phyloP scores from a whole-genome alignment of 2,888 invertebrate genomes.

The Laspeyria flexula region DNA sequence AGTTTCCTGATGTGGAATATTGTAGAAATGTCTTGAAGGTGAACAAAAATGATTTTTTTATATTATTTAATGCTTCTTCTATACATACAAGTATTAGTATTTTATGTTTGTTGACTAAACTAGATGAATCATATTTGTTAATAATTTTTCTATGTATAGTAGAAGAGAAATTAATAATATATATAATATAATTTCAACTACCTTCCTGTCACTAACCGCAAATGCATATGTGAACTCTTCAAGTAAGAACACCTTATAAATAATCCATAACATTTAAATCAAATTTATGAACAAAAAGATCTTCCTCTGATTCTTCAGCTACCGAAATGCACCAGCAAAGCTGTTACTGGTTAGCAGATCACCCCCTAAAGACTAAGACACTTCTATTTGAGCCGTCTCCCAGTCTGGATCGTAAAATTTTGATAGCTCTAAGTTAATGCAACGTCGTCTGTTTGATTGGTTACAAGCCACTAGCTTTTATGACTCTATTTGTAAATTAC shows the following conservation, averaged over 20 bases:
- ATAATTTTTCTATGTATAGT: no score
- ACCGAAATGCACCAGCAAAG: neutral
- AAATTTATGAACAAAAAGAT: neutral
- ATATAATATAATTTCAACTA: no score
- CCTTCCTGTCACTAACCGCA: no score
- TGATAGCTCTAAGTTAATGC: slow-evolving; percentile 38
- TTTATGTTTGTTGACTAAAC: no score
- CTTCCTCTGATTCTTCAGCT: neutral
- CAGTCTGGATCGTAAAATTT: slow-evolving; percentile 42
- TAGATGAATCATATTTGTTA: no score
- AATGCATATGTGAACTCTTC: no score
- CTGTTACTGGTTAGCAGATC: slow-evolving; percentile 8
- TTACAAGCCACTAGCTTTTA: slow-evolving; percentile 41
- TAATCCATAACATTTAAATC: neutral
- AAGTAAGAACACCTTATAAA: no score
- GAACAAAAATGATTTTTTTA: no score
- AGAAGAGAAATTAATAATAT: no score
- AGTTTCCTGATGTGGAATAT: neutral
- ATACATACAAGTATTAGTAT: no score
- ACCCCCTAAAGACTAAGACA: slow-evolving; percentile 19
- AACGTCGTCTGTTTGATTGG: slow-evolving; percentile 44
- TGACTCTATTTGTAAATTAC: slow-evolving; percentile 43
- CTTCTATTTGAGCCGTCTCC: slow-evolving; percentile 33
- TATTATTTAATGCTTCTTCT: no score
- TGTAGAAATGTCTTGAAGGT: neutral